Conservation (phyloP, 2,888 invertebrate species). For the Pterostichus madidus region DNA sequence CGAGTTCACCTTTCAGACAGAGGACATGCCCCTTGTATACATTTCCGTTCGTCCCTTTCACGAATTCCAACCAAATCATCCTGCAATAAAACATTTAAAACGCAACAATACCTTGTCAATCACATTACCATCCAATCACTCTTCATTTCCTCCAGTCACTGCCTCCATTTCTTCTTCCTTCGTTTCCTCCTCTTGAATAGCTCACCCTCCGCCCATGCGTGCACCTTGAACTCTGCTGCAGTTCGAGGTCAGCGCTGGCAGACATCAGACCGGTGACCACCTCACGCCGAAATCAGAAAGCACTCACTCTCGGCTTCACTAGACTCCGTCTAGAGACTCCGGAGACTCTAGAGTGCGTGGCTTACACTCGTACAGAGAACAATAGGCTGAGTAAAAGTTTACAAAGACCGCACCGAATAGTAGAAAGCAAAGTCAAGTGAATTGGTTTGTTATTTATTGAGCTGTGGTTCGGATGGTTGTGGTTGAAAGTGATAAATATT, state of each 20-base stretch:
- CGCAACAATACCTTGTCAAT: too few species aligned
- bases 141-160: too few species aligned
- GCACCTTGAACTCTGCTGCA: slow-evolving; percentile 47
- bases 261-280: slow-evolving; percentile 47
- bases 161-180: too few species aligned
- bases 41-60: too few species aligned
- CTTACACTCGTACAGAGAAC: neutral
- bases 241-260: slow-evolving; percentile 38
- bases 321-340: neutral
- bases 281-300: slow-evolving; percentile 56
- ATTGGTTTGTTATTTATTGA: neutral
- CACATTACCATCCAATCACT: too few species aligned
- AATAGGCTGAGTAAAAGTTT: slow-evolving; percentile 4
- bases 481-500: slow-evolving; percentile 1
- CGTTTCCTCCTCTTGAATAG: neutral
- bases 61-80: too few species aligned
- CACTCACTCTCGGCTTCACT: slow-evolving; percentile 52
- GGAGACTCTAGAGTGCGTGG: too few species aligned
- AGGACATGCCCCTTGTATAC: too few species aligned
- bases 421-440: slow-evolving; percentile 3
- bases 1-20: too few species aligned
- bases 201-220: slow-evolving; percentile 23
- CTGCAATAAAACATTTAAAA: too few species aligned
- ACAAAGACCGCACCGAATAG: neutral
- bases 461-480: neutral